Percentiles rank a stretch among this genome's conserved stretches.
Conservation (phyloP, 2,888 invertebrate genomes). For the Harmothoe impar region DNA sequence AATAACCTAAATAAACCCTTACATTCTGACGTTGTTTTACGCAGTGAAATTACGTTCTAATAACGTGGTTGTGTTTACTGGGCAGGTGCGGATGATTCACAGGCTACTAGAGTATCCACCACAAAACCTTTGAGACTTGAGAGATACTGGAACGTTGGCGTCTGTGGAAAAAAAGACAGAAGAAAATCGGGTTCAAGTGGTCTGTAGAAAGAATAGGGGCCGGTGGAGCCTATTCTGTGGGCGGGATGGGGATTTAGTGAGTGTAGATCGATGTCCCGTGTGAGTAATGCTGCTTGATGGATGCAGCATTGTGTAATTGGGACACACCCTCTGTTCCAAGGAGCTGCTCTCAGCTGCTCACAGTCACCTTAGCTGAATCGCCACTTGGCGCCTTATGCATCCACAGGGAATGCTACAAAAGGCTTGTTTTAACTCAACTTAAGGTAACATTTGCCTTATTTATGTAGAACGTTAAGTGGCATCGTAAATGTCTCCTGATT, state of each 20-base stretch:
- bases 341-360: constrained; percentile 12
- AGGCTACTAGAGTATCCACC: neutral
- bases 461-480: no score
- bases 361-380: no score
- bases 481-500: no score
- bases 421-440: no score
- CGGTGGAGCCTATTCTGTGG: neutral
- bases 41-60: no score
- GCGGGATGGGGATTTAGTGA: neutral
- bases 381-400: no score
- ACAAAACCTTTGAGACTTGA: neutral
- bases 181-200: neutral
- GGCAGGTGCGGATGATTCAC: constrained; percentile 24
- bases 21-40: no score
- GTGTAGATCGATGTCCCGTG: constrained; percentile 9
- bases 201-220: neutral
- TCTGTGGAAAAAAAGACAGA: neutral
- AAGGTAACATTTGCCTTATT: no score
- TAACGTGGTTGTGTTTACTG: no score
- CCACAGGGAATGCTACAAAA: no score
- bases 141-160: neutral
- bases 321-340: neutral
- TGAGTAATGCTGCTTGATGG: constrained; percentile 26
- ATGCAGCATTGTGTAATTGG: constrained; percentile 5
- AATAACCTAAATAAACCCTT: no score